Evolutionary conservation across 2,888 invertebrate species (phyloP), one percentile per base, ranked within the genome.

Genomic region (Actias luna): DNA sequence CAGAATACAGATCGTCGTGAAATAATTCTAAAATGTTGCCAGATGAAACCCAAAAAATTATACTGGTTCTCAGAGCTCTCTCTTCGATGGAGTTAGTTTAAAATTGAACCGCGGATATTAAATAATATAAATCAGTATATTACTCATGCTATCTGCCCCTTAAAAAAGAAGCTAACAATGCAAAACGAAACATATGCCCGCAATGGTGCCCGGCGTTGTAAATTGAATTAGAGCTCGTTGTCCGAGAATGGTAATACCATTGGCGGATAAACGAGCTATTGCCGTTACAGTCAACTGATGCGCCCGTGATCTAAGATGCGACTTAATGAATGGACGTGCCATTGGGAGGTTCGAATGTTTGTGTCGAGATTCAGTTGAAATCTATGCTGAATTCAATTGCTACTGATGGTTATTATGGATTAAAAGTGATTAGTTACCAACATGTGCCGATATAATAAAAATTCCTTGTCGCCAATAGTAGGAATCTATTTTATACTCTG

Each of bases 221-320:
- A 78, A 76, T 77, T 76, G 82, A 79, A 84, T 82, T 79, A 80
- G 79, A 72, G 71, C 72, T 78, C 68, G 73, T 66, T 71, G 71
- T 68, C 69, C 72, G 66, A 67, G 72, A 77, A 80, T 79, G 79
- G 80, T 77, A 78, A 80, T 78, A 69, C 65, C 67, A 70, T 69
- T 61, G 74, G 66, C 63, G 74, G 65, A 76, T 71, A 77, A 76
- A 76, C 77, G 78, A 76, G 79, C 69, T 75, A 68, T 65, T 63
- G 68, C 71, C 64, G 65, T 68, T 71, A 76, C 76, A 72, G 69
- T 66, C 75, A 72, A 58, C 63, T 75, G 71, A 69, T 75, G 69
- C 62, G 62, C 12, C 68, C 57, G 29, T 16, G 65, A 70, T 18
- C 61, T 68, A 62, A 8, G 58, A 67, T 66, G 1, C 0, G 12